Percentiles rank a stretch among this genome's conserved stretches.
Evolutionary conservation across 2,797 vertebrate genomes (phyloP).

Genomic region (Melanotaenia maccullochi): DNA sequence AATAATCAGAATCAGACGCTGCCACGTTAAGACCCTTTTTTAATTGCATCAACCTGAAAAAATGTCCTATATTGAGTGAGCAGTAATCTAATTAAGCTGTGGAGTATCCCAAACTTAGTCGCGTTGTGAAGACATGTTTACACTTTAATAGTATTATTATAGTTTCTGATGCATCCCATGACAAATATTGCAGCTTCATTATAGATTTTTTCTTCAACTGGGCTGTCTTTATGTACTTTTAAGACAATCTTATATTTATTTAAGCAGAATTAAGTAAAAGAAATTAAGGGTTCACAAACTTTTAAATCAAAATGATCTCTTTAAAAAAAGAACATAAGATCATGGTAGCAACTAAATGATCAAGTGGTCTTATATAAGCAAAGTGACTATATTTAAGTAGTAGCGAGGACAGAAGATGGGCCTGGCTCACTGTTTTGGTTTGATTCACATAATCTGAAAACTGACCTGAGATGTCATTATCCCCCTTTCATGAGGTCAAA

Average conservation of each 20-base stretch:
- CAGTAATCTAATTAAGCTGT: not conserved
- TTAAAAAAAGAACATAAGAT: constrained; percentile 8
- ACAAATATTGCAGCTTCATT: not conserved
- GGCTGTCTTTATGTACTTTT: not conserved
- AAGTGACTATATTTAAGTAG: constrained; percentile 16
- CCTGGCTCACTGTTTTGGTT: not conserved
- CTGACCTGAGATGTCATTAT: not conserved
- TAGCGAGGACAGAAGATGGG: not conserved
- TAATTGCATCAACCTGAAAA: not conserved
- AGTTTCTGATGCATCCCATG: not conserved
- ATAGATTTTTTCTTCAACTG: not conserved
- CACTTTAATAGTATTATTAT: not conserved
- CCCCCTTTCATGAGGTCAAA: constrained; percentile 14
- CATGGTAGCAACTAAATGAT: constrained; percentile 17
- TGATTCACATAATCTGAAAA: not conserved
- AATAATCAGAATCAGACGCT: not conserved
- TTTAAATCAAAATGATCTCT: not conserved
- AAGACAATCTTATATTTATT: not conserved
- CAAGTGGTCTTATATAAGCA: not conserved
- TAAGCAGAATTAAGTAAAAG: not conserved
- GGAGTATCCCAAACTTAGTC: not conserved
- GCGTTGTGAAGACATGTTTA: not conserved
- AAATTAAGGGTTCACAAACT: not conserved
- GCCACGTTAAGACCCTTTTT: not conserved
- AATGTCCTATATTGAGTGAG: not conserved